Evolutionary conservation across 2,113 vertebrate genomes (phyloP).

Genomic region (Lethenteron camtschaticum): DNA sequence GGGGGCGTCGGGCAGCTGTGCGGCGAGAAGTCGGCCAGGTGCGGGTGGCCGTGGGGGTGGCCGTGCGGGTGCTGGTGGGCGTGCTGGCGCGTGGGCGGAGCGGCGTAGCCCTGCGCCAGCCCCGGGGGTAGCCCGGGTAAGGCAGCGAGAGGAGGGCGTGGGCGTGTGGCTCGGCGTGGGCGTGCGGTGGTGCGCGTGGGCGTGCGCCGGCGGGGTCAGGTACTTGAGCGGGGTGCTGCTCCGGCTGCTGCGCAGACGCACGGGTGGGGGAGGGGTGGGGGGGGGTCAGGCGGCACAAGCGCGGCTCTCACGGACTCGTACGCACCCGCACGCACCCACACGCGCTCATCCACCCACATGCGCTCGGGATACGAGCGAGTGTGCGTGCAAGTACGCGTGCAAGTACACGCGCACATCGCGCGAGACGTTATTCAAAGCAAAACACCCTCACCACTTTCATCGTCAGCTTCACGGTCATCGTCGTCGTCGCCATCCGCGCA

Average conservation of each 20-base stretch:
- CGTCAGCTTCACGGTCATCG: too few species aligned
- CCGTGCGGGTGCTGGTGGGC: background rate
- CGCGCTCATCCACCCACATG: too few species aligned
- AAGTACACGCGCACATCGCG: too few species aligned
- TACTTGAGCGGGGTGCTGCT: slow-evolving; percentile 3
- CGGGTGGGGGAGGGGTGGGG: background rate
- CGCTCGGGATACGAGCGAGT: too few species aligned
- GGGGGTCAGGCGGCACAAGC: too few species aligned
- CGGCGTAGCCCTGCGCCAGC: background rate
- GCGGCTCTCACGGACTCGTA: too few species aligned
- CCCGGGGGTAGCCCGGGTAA: slow-evolving; percentile 1
- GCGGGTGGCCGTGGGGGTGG: background rate
- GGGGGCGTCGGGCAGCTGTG: background rate
- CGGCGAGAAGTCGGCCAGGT: background rate
- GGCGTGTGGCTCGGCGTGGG: slow-evolving; percentile 1
- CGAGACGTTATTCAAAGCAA: too few species aligned
- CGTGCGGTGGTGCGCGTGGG: background rate
- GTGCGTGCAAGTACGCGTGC: too few species aligned
- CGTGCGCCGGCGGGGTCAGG: slow-evolving; percentile 1
- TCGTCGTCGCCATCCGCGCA: too few species aligned
- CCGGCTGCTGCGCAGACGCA: background rate
- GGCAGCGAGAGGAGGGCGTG: background rate
- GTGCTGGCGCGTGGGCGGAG: background rate
- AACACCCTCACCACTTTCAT: too few species aligned
- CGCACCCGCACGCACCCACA: too few species aligned